Evolutionary conservation across 2,888 invertebrate species (phyloP).

Genomic region (Drosophila vallismaia): DNA sequence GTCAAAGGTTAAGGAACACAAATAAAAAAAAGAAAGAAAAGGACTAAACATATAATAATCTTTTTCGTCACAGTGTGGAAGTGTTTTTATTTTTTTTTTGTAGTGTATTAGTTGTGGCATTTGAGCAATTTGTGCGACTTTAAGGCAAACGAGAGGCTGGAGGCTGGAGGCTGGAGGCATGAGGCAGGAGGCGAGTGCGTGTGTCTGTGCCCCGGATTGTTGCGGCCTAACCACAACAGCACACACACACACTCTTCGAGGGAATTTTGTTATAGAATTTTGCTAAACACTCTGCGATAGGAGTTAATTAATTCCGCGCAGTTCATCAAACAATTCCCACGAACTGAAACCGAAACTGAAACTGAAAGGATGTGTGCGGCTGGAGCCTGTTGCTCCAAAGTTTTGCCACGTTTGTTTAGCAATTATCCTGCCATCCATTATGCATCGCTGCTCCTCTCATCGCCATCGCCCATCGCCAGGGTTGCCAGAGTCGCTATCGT

Average conservation of each 20-base stretch:
- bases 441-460: slow-evolving; percentile 15
- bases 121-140: neutral
- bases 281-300: slow-evolving; percentile 60
- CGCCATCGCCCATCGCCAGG: neutral
- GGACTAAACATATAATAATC: neutral
- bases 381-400: slow-evolving; percentile 18
- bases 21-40: slow-evolving; percentile 7
- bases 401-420: slow-evolving; percentile 14
- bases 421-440: slow-evolving; percentile 10
- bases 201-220: slow-evolving; percentile 52
- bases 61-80: slow-evolving; percentile 4
- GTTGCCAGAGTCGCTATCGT: neutral
- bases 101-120: neutral
- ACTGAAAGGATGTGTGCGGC: neutral
- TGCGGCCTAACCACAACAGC: slow-evolving; percentile 69
- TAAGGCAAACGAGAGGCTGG: neutral
- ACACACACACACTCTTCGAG: slow-evolving; percentile 50
- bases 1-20: slow-evolving; percentile 16
- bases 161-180: neutral
- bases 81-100: neutral
- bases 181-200: neutral
- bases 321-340: slow-evolving; percentile 34
- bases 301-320: slow-evolving; percentile 47
- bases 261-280: slow-evolving; percentile 57
- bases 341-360: too few relatives aligned